These are phyloP conservation scores for Aradophagus sp. DNA, from an alignment of 1,140 invertebrate genomes.

Conservation along the genomic window DNA sequence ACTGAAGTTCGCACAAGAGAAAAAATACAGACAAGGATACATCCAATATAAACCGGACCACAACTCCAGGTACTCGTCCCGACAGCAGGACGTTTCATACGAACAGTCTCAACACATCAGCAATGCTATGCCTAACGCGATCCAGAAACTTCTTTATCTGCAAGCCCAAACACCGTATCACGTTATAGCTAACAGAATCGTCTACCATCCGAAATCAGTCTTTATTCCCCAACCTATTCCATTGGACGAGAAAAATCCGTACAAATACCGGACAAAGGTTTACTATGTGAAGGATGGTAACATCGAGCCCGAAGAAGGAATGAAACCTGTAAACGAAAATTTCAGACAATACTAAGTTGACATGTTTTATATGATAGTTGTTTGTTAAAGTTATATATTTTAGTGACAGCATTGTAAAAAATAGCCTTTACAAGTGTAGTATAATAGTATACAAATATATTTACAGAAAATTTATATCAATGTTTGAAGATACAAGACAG, in stretches of 20 bases:
- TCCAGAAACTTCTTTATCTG: slow-evolving; percentile 66
- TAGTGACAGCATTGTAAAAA: too few relatives aligned
- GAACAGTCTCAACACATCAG: slow-evolving; percentile 27
- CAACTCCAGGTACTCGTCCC: slow-evolving; percentile 10
- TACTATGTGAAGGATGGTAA: slow-evolving; percentile 60
- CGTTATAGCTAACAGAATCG: slow-evolving; percentile 69
- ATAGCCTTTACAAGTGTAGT: too few relatives aligned
- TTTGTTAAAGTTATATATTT: not conserved
- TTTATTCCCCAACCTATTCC: slow-evolving; percentile 67
- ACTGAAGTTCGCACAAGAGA: slow-evolving; percentile 5
- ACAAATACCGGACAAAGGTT: slow-evolving; percentile 65
- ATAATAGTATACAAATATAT: too few relatives aligned
- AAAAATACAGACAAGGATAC: slow-evolving; percentile 28
- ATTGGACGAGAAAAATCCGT: slow-evolving; percentile 56
- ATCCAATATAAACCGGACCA: slow-evolving; percentile 56
- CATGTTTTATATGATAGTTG: not conserved
- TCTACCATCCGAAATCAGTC: slow-evolving; percentile 63
- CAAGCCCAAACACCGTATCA: slow-evolving; percentile 70
- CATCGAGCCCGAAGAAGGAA: slow-evolving; percentile 14
- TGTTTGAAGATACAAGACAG: too few relatives aligned
- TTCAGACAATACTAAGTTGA: slow-evolving; percentile 10
- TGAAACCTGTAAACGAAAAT: slow-evolving; percentile 39
- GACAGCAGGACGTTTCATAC: slow-evolving; percentile 8
- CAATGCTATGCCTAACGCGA: slow-evolving; percentile 63
- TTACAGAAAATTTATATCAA: too few relatives aligned